Evolutionary conservation across 2,888 invertebrate genomes (phyloP).

Genomic region (Eristalis tenax): DNA sequence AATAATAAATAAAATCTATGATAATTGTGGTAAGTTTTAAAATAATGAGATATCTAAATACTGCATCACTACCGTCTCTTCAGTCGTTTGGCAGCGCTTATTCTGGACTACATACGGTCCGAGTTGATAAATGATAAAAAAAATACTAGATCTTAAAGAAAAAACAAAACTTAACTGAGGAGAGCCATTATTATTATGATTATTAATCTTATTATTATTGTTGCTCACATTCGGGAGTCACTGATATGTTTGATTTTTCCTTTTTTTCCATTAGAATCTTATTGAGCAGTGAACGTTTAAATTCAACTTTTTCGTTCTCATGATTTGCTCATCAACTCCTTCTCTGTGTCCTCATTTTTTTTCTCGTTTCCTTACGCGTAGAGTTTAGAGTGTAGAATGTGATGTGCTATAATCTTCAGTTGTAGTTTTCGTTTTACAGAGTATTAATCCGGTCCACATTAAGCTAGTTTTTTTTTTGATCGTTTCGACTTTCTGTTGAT

Average conservation of each 20-base stretch:
- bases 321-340: neutral
- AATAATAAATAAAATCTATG: neutral
- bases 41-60: slow-evolving; percentile 15
- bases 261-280: slow-evolving; percentile 57
- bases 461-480: neutral
- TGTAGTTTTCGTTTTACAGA: neutral
- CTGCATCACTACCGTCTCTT: slow-evolving; percentile 58
- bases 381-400: neutral
- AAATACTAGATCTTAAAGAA: neutral
- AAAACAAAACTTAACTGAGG: slow-evolving; percentile 44
- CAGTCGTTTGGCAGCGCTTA: neutral
- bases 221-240: slow-evolving; percentile 43
- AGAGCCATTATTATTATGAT: slow-evolving; percentile 67
- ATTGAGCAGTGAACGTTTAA: slow-evolving; percentile 72
- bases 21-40: neutral
- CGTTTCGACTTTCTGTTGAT: neutral
- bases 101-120: neutral
- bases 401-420: neutral
- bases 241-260: neutral
- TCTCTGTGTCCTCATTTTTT: neutral
- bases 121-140: neutral
- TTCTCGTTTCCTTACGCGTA: neutral
- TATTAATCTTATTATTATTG: slow-evolving; percentile 50
- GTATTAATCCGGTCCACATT: neutral
- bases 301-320: neutral